Base-by-base conservation (phyloP, 2,797 vertebrate species). In the Vireo griseus region DNA sequence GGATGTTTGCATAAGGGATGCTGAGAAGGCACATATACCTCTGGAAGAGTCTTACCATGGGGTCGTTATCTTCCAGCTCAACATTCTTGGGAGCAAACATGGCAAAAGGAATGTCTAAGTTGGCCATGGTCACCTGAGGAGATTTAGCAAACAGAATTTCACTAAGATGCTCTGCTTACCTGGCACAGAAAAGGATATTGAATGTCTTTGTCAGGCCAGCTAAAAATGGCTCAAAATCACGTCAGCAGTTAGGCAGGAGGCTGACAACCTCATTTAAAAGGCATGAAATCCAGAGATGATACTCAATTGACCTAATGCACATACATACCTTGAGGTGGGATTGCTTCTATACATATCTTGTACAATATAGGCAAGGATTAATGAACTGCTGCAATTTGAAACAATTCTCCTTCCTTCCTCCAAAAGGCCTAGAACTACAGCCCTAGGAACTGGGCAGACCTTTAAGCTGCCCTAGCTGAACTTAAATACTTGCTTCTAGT, bases 51-150 rank as follows among this genome's bases (percentile, higher is more conserved):
- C 94, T 98, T 98, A 99, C 99, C 99, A 99, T 99, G 77, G 98
- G 98, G 95, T 99, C 99, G 3, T 98, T 98, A 88, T 99, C 99
- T 97, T 99, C 99, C 2, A 98, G 95, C 93, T 99, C 99, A 94
- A 98, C 97, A 76, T 98, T 98, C 97, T 98, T 99, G 83, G 99
- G 98, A 96, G 98, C 99, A 97, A 99, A 99, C 48, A 99, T 99
- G 91, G 99, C 98, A 94, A 99, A 99, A n/a, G 99, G 99, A 97
- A 99, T 98, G 97, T 99, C 99, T 97, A 99, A 98, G 97, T 98
- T 98, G 83, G 98, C 98, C 95, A 98, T 98, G 47, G 99, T 99
- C 88, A 99, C 98, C 99, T 99, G 95, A 71, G 93, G 93, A 96
- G 88, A 97, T 78, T 90, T 21, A 86, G 91, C 75, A 97, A 91